Conservation (phyloP, 2,113 vertebrate genomes). For the Callopanchax toddi region DNA sequence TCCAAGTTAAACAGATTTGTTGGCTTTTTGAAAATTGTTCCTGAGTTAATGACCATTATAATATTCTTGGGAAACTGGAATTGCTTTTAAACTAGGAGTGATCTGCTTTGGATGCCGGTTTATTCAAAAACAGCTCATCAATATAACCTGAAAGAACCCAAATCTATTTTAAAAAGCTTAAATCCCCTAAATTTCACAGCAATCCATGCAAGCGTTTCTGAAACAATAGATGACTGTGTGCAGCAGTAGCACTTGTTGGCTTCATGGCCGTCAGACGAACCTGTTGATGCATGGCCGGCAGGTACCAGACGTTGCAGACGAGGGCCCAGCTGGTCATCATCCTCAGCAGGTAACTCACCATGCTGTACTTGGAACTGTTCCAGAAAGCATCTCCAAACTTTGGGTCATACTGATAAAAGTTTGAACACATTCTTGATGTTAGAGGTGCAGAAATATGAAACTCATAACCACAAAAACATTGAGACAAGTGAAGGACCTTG, state of each 20-base stretch:
- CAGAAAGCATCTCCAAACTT: conserved; percentile 98
- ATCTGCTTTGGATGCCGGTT: no score
- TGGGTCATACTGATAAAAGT: conserved; percentile 87
- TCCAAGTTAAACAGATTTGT: background rate
- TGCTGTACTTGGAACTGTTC: conserved; percentile 96
- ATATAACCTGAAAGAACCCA: no score
- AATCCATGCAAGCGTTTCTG: no score
- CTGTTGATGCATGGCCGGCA: conserved; percentile 93
- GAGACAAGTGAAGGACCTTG: conserved; percentile 61
- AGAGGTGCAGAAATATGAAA: background rate
- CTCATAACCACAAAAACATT: background rate
- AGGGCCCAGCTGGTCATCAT: conserved; percentile 99
- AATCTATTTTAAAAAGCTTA: no score
- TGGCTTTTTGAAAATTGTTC: background rate
- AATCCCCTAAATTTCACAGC: no score
- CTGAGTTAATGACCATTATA: no score
- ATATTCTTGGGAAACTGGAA: no score
- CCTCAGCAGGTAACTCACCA: conserved; percentile 92
- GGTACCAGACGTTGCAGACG: conserved; percentile 94
- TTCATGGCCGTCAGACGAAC: conserved; percentile 80
- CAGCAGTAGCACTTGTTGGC: no score
- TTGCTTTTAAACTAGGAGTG: no score
- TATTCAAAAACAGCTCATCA: no score
- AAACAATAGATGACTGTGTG: no score
- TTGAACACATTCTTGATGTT: background rate